Evolutionary conservation across 2,113 vertebrate species (phyloP), one percentile per base, ranked within the genome.

Genomic region (Mola mola): DNA sequence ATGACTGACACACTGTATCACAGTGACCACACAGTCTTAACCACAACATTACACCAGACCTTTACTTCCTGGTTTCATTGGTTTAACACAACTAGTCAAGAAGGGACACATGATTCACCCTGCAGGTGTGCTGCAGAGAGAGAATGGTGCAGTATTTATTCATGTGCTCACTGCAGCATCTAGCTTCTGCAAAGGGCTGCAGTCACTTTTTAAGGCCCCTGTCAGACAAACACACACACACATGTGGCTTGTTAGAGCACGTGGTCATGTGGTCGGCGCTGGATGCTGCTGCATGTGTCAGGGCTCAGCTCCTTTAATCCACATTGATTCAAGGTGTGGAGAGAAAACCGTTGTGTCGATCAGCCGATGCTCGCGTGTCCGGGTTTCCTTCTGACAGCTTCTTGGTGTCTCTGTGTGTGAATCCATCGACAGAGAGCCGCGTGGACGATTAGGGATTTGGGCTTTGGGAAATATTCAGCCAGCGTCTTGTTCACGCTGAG

Each of bases 61-160:
- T n/a, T n/a, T n/a, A n/a, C n/a, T n/a, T n/a, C n/a, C n/a, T n/a
- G n/a, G n/a, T n/a, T n/a, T n/a, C n/a, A n/a, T n/a, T n/a, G n/a
- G n/a, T n/a, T n/a, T n/a, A n/a, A n/a, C n/a, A n/a, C n/a, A n/a
- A n/a, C n/a, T n/a, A n/a, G n/a, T n/a, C n/a, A n/a, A n/a, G n/a
- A n/a, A n/a, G n/a, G n/a, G n/a, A n/a, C n/a, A n/a, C n/a, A n/a
- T n/a, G n/a, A n/a, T n/a, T n/a, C n/a, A n/a, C n/a, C n/a, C n/a
- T n/a, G n/a, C n/a, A n/a, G n/a, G n/a, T n/a, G n/a, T n/a, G n/a
- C n/a, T n/a, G n/a, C n/a, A 42, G 51, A 17, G 15, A 38, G 24
- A 44, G 31, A 69, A 16, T 79, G 81, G 51, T 67, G 78, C 75
- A 84, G 78, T 82, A 76, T 61, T 79, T 76, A 84, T 76, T 81